A percentile compares a stretch with the other conserved stretches of the same genome.
Conservation (phyloP, 2,113 vertebrate species). For the Amphiprion percula region DNA sequence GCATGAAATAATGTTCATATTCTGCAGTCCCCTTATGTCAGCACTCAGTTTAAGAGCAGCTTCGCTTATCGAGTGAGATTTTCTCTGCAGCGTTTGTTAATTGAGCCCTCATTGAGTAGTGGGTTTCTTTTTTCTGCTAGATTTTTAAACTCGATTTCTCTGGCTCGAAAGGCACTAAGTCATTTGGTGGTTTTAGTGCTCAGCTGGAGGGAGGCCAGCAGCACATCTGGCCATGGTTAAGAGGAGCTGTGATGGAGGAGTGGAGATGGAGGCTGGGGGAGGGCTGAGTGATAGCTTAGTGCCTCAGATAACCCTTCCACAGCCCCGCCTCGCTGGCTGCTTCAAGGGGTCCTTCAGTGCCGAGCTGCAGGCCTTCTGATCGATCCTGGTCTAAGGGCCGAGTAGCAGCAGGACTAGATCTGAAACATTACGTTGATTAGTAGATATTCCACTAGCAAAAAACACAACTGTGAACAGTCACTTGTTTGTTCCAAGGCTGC, state of each 20-base stretch:
- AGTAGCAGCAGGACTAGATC: not conserved
- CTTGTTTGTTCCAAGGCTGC: too few species aligned
- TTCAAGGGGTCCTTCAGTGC: conserved; percentile 25
- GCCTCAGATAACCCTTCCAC: conserved; percentile 74
- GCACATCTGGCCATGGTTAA: conserved; percentile 79
- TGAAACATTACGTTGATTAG: not conserved
- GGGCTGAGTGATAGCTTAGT: conserved; percentile 59
- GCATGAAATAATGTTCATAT: conserved; percentile 18
- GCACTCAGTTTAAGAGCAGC: conserved; percentile 36
- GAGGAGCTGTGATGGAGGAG: conserved; percentile 60
- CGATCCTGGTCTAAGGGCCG: not conserved
- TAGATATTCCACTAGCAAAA: not conserved
- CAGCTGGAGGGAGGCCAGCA: conserved; percentile 69
- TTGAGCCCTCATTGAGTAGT: conserved; percentile 16
- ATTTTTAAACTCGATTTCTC: conserved; percentile 49
- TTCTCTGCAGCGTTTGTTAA: conserved; percentile 12
- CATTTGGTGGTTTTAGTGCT: conserved; percentile 58
- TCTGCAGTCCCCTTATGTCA: conserved; percentile 7
- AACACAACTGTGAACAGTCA: not conserved
- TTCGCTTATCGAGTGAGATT: conserved; percentile 7
- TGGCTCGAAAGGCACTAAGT: conserved; percentile 54
- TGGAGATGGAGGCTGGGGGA: conserved; percentile 62
- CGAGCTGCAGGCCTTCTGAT: conserved; percentile 14
- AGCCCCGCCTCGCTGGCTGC: conserved; percentile 46
- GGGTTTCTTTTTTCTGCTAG: conserved; percentile 45